Evolutionary conservation across 2,888 invertebrate species (phyloP), one percentile per base, ranked within the genome.

Genomic region (Diplolepis rosae): DNA sequence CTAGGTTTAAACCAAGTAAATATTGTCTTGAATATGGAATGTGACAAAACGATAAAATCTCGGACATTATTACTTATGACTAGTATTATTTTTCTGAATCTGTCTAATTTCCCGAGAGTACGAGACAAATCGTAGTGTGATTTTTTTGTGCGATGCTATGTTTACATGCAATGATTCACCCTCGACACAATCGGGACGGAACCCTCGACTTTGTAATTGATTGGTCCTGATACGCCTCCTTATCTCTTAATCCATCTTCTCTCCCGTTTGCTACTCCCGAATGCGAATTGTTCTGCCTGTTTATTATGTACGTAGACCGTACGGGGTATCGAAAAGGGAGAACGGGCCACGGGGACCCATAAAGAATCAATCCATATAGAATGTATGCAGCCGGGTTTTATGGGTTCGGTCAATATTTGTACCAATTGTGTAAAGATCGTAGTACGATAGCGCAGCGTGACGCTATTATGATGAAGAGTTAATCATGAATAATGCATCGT

Each of bases 151-250:
- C 35, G 27, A 61, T 61, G 39, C 39, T 39, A 54, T 70, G 68
- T 69, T 69, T 69, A 61, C 68, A 48, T 30, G 50, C 66, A 70
- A 69, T 70, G 65, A 72, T 72, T 72, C 67, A 72, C 67, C 72
- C 67, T 30, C 67, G 27, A 45, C 66, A 54, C 54, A 66, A 65
- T 67, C 65, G 65, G 69, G 69, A 71, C 67, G 68, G 73, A 72
- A 77, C 83, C 82, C 83, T 85, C 85, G 85, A 85, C 85, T 85
- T 80, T 75, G 84, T 87, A 87, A 87, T 87, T 87, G 87, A 87
- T 87, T 86, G 87, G 83, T 85, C 83, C 81, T 83, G 87, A 87
- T 87, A 86, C 87, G 87, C 85, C 87, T 87, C 83, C 84, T 86
- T 86, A 86, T 86, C 84, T 84, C 80, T 82, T 83, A 85, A 86